Base-by-base conservation (phyloP, 2,113 vertebrate species). In the Stegostoma tigrinum region DNA sequence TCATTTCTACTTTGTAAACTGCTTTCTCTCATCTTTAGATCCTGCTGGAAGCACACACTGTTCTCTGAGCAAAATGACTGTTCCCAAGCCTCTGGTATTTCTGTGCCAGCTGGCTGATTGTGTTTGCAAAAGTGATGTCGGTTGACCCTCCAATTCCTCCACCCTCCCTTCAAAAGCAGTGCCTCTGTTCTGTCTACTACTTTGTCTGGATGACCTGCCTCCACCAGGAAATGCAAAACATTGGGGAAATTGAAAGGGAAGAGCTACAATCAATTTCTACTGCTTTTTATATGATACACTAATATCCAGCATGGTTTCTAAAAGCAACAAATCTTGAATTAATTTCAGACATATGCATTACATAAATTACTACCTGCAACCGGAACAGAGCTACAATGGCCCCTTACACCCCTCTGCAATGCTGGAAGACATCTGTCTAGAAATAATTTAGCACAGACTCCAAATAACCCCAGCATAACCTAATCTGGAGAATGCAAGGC, bases 61-160 rank as follows among this genome's bases (percentile, higher is more conserved):
- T 72, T 95, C 45, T 95, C 94, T 95, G 8, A 75, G 23, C 94
- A 95, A 89, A 61, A 90, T 48, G 0, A 90, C 87, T 64, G 48
- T 61, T 61, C 86, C 87, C 12, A 30, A 61, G 21, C 34, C 52
- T 27, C 87, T 90, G 52, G 10, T 27, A 14, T 61, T 90, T 61
- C 34, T 17, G 48, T 90, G 48, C 87, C 52, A 90, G 52, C 66
- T 75, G 24, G 38, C 94, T 17, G 6, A 4, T 5, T 95, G 94
- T 95, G 55, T 52, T 72, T 30, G 68, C 24, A 4, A 72, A 34
- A 48, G 94, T 72, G 45, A 68, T 45, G n/a, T 95, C 24, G 27
- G 42, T 94, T 23, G n/a, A 70, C 66, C 19, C 66, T 94, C 24
- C 68, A 34, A 34, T 72, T 95, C 48, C 45, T n/a, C 67, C 70